These are phyloP conservation scores for Drosophila paranaensis DNA, from an alignment of 2,888 invertebrate genomes.

Conservation along the genomic window DNA sequence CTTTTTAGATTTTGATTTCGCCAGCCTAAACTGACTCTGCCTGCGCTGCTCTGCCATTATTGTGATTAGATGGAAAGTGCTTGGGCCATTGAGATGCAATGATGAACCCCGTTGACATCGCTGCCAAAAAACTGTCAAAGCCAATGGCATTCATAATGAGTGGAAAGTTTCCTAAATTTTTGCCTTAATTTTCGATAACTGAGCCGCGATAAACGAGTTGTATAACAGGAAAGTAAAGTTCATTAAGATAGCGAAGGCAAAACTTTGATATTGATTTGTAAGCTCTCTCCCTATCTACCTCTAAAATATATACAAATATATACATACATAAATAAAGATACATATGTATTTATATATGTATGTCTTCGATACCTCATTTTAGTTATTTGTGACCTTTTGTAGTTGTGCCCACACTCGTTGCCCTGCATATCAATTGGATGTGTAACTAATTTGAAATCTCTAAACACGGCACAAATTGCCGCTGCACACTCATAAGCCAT, in stretches of 20 bases:
- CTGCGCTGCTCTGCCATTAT: slow-evolving; percentile 48
- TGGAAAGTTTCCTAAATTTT: slow-evolving; percentile 61
- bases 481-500: slow-evolving; percentile 32
- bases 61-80: slow-evolving; percentile 49
- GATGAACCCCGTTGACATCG: slow-evolving; percentile 63
- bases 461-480: slow-evolving; percentile 46
- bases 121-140: slow-evolving; percentile 45
- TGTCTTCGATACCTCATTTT: slow-evolving; percentile 3
- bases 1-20: slow-evolving; percentile 36
- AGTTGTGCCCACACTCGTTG: slow-evolving; percentile 20
- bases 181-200: slow-evolving; percentile 25
- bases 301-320: neutral
- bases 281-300: neutral
- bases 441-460: slow-evolving; percentile 32
- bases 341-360: too few species aligned
- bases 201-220: neutral
- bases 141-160: slow-evolving; percentile 72
- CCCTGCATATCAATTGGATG: slow-evolving; percentile 54
- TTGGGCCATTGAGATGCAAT: slow-evolving; percentile 51
- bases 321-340: neutral
- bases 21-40: slow-evolving; percentile 16
- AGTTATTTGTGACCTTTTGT: slow-evolving; percentile 45
- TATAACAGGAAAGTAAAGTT: neutral
- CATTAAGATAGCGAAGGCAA: neutral
- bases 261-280: neutral